Conservation (phyloP, 2,113 vertebrate genomes). For the Laterallus jamaicensis region DNA sequence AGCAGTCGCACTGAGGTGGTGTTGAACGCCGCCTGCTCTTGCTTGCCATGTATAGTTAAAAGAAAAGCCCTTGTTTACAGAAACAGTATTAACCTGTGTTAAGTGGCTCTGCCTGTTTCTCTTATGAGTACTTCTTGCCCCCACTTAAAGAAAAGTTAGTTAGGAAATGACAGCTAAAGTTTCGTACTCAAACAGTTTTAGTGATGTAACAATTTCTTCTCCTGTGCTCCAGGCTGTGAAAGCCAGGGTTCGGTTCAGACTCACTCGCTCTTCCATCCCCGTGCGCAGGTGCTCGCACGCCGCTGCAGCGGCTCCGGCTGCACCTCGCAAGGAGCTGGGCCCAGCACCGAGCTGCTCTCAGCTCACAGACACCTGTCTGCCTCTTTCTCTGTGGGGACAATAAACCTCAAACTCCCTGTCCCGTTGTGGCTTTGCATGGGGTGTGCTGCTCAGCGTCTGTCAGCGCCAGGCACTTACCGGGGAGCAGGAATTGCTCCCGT, state of each 20-base stretch:
- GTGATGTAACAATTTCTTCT: neutral
- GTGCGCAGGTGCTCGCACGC: accelerated
- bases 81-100: neutral
- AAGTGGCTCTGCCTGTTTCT: neutral
- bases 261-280: accelerated
- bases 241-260: accelerated
- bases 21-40: neutral
- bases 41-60: neutral
- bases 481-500: neutral
- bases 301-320: neutral
- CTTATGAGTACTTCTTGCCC: neutral
- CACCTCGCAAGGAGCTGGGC: neutral
- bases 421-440: accelerated
- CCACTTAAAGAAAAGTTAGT: neutral
- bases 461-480: neutral
- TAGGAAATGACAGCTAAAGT: neutral
- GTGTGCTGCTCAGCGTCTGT: accelerated
- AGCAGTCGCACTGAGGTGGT: neutral
- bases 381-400: neutral
- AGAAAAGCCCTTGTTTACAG: conserved; percentile 18
- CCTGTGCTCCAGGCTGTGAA: accelerated
- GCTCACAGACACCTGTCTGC: accelerated
- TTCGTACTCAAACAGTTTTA: accelerated
- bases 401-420: neutral
- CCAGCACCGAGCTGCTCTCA: neutral